Conservation (phyloP, 2,113 vertebrate species). For the Scomber colias region DNA sequence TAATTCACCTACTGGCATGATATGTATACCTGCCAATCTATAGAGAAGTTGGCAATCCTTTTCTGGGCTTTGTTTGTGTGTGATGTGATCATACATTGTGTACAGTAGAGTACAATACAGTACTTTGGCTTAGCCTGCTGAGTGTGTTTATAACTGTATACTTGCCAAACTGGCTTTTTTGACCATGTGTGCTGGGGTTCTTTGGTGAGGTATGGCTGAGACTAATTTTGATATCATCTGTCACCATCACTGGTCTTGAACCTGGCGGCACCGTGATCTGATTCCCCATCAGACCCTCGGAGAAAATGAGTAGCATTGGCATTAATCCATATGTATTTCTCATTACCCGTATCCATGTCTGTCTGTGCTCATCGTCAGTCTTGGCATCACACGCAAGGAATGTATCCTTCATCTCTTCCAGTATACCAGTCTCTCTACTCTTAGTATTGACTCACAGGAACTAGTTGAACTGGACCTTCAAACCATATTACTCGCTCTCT, state of each 20-base stretch:
- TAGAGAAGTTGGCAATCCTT: not conserved
- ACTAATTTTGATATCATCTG: slow-evolving; percentile 41
- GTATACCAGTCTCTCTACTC: not conserved
- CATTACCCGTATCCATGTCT: not conserved
- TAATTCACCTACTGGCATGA: slow-evolving; percentile 8
- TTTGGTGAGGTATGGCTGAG: slow-evolving; percentile 21
- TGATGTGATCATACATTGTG: slow-evolving; percentile 22
- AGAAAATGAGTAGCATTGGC: not conserved
- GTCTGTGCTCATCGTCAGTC: not conserved
- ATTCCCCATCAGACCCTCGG: slow-evolving; percentile 27
- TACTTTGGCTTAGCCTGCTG: not conserved
- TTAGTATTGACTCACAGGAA: not conserved
- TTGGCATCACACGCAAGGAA: not conserved
- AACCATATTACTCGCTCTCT: not conserved
- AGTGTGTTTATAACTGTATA: not conserved
- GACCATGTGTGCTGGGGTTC: not conserved
- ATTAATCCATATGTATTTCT: slow-evolving; percentile 2
- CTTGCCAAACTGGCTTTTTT: slow-evolving; percentile 30
- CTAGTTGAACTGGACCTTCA: not conserved
- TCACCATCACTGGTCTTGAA: slow-evolving; percentile 36
- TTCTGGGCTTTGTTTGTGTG: slow-evolving; percentile 21
- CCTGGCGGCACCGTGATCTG: slow-evolving; percentile 20
- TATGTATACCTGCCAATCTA: slow-evolving; percentile 7
- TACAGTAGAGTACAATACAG: no score
- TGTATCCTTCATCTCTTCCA: not conserved